phyloP scores from a whole-genome alignment of 2,113 vertebrate species.

The Microtus richardsoni region DNA sequence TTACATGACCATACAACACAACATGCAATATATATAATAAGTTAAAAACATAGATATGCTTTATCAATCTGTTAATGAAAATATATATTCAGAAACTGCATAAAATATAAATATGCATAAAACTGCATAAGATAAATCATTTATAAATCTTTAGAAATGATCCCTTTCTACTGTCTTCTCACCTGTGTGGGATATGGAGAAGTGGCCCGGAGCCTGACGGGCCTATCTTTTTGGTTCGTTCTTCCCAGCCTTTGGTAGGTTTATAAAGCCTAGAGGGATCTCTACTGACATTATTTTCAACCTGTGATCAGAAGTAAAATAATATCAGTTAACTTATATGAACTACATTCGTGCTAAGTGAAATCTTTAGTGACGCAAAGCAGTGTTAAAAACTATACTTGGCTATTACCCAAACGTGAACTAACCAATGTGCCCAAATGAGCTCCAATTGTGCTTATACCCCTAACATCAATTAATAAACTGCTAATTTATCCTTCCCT shows the following conservation, averaged over 20 bases:
- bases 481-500: slow-evolving; percentile 14
- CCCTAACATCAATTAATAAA: slow-evolving; percentile 41
- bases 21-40: neutral
- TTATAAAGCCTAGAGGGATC: slow-evolving; percentile 86
- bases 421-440: slow-evolving; percentile 3
- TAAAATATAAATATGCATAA: slow-evolving; percentile 1
- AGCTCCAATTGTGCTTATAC: neutral
- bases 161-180: slow-evolving; percentile 34
- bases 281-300: slow-evolving; percentile 85
- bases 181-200: slow-evolving; percentile 88
- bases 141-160: slow-evolving; percentile 15
- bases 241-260: slow-evolving; percentile 89
- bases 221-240: slow-evolving; percentile 81
- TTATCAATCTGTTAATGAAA: slow-evolving; percentile 37
- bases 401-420: slow-evolving; percentile 9
- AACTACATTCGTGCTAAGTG: neutral
- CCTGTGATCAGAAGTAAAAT: slow-evolving; percentile 81
- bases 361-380: neutral
- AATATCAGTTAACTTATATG: slow-evolving; percentile 35
- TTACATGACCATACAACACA: neutral
- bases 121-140: neutral
- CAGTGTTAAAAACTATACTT: slow-evolving; percentile 47
- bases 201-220: slow-evolving; percentile 81
- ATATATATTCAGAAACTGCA: neutral
- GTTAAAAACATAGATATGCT: neutral